Conservation (phyloP, 1,140 invertebrate species). For the Luehdorfia chinensis region DNA sequence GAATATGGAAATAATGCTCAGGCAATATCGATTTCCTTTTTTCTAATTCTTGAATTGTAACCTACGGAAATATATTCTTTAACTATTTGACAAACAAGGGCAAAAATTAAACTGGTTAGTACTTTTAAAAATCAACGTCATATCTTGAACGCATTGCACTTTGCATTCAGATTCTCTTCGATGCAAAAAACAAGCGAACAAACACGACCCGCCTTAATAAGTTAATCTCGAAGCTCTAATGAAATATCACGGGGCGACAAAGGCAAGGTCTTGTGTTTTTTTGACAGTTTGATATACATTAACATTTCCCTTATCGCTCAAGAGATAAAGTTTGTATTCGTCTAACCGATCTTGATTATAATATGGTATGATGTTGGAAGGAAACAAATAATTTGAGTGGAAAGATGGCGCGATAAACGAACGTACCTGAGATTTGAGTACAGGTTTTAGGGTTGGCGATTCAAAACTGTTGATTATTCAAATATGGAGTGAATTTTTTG, state of each 20-base stretch:
- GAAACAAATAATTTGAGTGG: conserved; percentile 61
- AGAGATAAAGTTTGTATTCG: conserved; percentile 26
- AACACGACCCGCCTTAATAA: conserved; percentile 46
- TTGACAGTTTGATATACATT: conserved; percentile 17
- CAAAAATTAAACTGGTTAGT: no score
- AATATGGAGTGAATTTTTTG: neutral
- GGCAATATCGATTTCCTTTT: no score
- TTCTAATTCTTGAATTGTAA: no score
- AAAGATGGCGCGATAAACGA: conserved; percentile 62
- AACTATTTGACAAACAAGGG: no score
- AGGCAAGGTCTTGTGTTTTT: conserved; percentile 31
- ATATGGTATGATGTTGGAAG: conserved; percentile 33
- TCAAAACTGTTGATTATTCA: neutral
- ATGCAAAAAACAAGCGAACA: conserved; percentile 29
- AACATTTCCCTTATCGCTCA: neutral
- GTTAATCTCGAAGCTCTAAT: conserved; percentile 62
- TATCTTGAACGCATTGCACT: neutral
- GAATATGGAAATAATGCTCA: no score
- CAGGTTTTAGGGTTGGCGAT: conserved; percentile 35
- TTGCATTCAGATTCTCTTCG: neutral
- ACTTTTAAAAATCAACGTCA: neutral
- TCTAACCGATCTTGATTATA: conserved; percentile 3
- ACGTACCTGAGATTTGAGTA: conserved; percentile 54
- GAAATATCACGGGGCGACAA: conserved; percentile 63
- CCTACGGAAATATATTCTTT: no score